A percentile compares a stretch with the other conserved stretches of the same genome.
Evolutionary conservation across 2,888 invertebrate genomes (phyloP).

Genomic region (Drosophila koepferae): DNA sequence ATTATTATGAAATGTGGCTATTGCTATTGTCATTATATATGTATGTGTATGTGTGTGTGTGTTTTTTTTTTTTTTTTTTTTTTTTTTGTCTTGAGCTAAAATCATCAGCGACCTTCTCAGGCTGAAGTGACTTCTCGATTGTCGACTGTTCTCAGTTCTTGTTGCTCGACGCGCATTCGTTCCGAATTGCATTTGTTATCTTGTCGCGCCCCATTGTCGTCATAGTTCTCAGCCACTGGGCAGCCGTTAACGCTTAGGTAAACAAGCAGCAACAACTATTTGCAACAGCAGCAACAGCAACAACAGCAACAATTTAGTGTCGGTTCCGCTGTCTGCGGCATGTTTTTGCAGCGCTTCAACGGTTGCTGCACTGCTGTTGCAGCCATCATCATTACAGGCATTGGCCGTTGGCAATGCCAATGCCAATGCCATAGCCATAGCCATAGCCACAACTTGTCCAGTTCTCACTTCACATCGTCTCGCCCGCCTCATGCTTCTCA

Average conservation of each 20-base stretch:
- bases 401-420: constrained; percentile 11
- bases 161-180: constrained; percentile 10
- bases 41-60: background rate
- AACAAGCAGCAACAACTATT: constrained; percentile 39
- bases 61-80: background rate
- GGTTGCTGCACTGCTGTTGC: constrained; percentile 19
- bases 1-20: constrained; percentile 63
- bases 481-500: too few species aligned
- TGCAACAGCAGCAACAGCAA: constrained; percentile 25
- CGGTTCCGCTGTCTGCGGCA: constrained; percentile 70
- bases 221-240: constrained; percentile 44
- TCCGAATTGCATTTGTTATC: constrained; percentile 45
- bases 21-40: constrained; percentile 45
- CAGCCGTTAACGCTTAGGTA: constrained; percentile 53
- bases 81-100: too few species aligned
- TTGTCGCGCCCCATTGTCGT: constrained; percentile 56
- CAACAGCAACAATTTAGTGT: constrained; percentile 49
- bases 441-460: constrained; percentile 18
- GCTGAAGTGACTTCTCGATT: background rate
- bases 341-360: constrained; percentile 24
- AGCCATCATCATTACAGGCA: constrained; percentile 44
- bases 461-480: constrained; percentile 26
- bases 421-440: constrained; percentile 3
- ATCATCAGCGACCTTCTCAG: constrained; percentile 37
- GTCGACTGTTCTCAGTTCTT: background rate